A percentile compares a stretch with the other conserved stretches of the same genome.
These are phyloP conservation scores for Tineola bisselliella DNA, from an alignment of 2,888 invertebrate species.

Conservation along the genomic window DNA sequence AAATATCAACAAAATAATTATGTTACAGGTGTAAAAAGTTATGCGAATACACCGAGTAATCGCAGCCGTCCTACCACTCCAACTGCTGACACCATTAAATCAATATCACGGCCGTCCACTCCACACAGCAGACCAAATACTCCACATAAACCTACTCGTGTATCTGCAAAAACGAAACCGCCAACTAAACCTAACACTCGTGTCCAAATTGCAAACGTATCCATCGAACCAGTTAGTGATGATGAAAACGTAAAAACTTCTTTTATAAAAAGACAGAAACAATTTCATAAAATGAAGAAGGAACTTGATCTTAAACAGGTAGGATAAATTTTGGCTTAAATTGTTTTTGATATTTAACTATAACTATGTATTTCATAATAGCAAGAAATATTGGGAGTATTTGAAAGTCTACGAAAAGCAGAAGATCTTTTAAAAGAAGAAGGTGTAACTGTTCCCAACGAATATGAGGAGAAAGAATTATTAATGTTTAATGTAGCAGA, in stretches of 20 bases:
- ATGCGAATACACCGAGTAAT: too few relatives aligned
- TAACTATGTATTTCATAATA: constrained; percentile 19
- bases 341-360: not conserved
- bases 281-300: constrained; percentile 47
- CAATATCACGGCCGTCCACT: constrained; percentile 15
- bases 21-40: too few relatives aligned
- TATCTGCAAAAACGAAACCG: constrained; percentile 10
- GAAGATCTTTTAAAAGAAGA: constrained; percentile 42
- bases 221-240: not conserved
- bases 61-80: constrained; percentile 17
- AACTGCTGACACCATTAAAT: constrained; percentile 14
- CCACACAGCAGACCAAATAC: constrained; percentile 37
- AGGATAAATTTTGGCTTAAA: constrained; percentile 12
- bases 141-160: constrained; percentile 20
- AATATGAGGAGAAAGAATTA: constrained; percentile 37
- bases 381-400: constrained; percentile 48
- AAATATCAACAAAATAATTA: too few relatives aligned
- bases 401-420: constrained; percentile 35
- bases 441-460: constrained; percentile 33
- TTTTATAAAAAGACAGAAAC: constrained; percentile 34
- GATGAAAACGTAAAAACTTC: not conserved
- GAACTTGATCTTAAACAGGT: constrained; percentile 61
- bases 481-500: constrained; percentile 53
- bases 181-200: not conserved
- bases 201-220: not conserved